phyloP scores from a whole-genome alignment of 92 coral and sea anemone genomes.

The Scolanthus callimorphus region DNA sequence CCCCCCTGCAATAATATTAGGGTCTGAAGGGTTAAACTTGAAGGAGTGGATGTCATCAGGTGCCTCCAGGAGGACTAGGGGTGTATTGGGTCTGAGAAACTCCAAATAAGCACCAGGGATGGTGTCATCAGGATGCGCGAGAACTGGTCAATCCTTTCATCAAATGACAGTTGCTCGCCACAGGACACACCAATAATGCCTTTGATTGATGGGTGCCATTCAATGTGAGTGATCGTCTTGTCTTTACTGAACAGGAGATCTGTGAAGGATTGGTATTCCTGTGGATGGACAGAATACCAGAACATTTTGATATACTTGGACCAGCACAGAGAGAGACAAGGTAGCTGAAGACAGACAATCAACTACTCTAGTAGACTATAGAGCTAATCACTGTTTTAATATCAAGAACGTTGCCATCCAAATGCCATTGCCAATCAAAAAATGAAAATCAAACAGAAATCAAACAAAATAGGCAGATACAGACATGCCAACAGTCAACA shows the following conservation, averaged over 20 bases:
- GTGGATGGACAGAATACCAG: no score
- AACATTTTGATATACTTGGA: no score
- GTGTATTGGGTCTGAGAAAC: constrained; percentile 98
- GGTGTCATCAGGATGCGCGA: constrained; percentile 97
- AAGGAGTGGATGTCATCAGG: constrained; percentile 95
- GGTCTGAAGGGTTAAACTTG: constrained; percentile 97
- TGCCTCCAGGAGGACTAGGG: constrained; percentile 94
- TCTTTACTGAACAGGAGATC: constrained; percentile 94
- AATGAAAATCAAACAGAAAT: no score
- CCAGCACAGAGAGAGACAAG: no score
- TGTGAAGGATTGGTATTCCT: constrained; percentile 99
- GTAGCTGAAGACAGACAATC: no score
- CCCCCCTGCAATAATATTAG: constrained; percentile 94
- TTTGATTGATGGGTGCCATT: constrained; percentile 97
- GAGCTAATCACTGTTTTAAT: no score
- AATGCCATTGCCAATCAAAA: no score
- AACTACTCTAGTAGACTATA: no score
- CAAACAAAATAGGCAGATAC: no score
- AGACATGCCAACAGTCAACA: no score
- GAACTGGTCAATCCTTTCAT: constrained; percentile 88
- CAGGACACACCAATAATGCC: constrained; percentile 97
- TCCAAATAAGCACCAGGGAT: constrained; percentile 94
- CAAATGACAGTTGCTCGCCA: constrained; percentile 91
- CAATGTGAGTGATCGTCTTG: constrained; percentile 86
- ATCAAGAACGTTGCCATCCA: no score